Base-by-base conservation (phyloP, 64 coral and sea anemone genomes). In the Stylophora pistillata region DNA sequence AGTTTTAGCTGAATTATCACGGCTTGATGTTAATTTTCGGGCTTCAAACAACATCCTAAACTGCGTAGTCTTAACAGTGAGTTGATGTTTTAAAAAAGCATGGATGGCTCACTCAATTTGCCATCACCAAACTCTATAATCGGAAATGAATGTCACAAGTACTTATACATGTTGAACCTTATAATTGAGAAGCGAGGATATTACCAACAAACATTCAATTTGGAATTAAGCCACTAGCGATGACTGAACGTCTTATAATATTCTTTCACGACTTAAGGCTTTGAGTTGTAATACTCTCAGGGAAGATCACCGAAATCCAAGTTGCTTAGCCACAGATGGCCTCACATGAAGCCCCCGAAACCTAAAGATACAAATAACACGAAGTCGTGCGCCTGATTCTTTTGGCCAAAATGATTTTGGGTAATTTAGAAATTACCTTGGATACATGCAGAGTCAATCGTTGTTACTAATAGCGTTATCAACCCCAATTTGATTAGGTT, bases 391-490 rank as follows among this genome's bases (percentile, higher is more conserved):
- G 23, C 32, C 57, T 15, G 15, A 32, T 33, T n/a, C 47, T 62
- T 53, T 65, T 53, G 53, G 23, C 9, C 21, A 70, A 84, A 21
- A 11, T 25, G 64, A 68, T 12, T 84, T 84, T 62, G 34, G 20
- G 61, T 33, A 84, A 52, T 84, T 70, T 25, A 70, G 57, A 78
- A 79, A 66, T 65, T 90, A 74, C 81, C 93, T 86, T 82, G 81
- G 95, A 97, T 97, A 85, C 55, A 33, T 71, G 88, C 81, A 74
- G 81, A 79, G 91, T 90, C 84, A 93, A 93, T 87, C 81, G 52
- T 30, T 93, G 87, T 93, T 81, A 75, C 81, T 97, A 97, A 97
- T 97, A 97, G 91, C 34, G 91, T 97, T 97, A 97, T 97, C 95
- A 73, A 85, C 91, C 85, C 78, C 95, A 90, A 97, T 93, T 97